Percentiles rank a stretch among this genome's conserved stretches.
These are phyloP conservation scores for Fabriciana adippe DNA, from an alignment of 2,888 invertebrate species.

Conservation along the genomic window DNA sequence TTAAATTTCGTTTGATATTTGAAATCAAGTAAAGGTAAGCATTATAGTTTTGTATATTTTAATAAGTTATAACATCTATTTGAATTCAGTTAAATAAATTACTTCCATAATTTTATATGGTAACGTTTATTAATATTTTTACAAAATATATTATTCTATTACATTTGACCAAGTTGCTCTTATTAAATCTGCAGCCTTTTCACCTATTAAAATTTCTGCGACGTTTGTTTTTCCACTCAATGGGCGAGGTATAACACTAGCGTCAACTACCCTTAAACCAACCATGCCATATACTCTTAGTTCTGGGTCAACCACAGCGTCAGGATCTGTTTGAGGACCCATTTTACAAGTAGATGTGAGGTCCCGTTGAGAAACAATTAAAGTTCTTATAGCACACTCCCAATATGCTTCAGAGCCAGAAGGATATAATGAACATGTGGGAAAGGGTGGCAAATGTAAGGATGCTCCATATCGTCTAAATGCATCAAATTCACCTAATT, in stretches of 20 bases:
- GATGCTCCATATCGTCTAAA: constrained; percentile 82
- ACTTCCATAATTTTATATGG: constrained; percentile 15
- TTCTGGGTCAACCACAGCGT: constrained; percentile 85
- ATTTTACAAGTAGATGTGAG: constrained; percentile 87
- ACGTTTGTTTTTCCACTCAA: constrained; percentile 85
- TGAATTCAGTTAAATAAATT: neutral
- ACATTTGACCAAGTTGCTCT: constrained; percentile 79
- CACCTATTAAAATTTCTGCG: constrained; percentile 87
- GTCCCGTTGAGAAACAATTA: constrained; percentile 82
- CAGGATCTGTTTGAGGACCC: constrained; percentile 84
- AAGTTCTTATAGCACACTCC: constrained; percentile 85
- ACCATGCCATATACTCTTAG: constrained; percentile 84
- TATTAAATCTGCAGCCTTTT: constrained; percentile 87
- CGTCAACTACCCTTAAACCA: constrained; percentile 85
- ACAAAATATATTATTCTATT: constrained; percentile 40
- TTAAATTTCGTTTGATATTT: too few relatives aligned
- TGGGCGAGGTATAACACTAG: constrained; percentile 86
- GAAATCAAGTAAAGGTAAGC: too few relatives aligned
- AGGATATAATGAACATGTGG: constrained; percentile 73
- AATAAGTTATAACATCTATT: too few relatives aligned
- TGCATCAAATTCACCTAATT: constrained; percentile 81
- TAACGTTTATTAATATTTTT: constrained; percentile 34
- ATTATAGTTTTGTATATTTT: too few relatives aligned
- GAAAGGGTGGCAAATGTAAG: constrained; percentile 77
- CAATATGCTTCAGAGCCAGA: constrained; percentile 86